phyloP scores from a whole-genome alignment of 1,140 invertebrate genomes.

The Steinernema feltiae region DNA sequence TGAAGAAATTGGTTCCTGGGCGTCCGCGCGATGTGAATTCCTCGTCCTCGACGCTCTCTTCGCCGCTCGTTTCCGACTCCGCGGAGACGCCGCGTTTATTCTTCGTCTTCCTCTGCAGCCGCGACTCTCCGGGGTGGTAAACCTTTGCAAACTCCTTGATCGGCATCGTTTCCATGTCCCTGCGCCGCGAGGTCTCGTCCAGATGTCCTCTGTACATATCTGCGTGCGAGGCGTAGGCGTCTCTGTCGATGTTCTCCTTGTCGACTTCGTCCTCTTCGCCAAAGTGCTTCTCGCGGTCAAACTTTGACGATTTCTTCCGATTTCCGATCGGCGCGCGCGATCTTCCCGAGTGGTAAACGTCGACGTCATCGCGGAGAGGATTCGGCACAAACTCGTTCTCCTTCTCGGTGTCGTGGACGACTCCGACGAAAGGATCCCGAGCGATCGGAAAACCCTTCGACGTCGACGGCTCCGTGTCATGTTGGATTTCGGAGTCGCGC shows the following conservation, averaged over 20 bases:
- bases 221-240: slow-evolving; percentile 20
- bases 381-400: slow-evolving; percentile 19
- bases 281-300: slow-evolving; percentile 33
- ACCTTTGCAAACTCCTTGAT: slow-evolving; percentile 18
- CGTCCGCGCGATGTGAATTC: neutral
- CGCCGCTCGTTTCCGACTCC: neutral
- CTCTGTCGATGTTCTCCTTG: slow-evolving; percentile 31
- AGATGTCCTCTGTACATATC: slow-evolving; percentile 29
- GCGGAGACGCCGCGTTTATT: slow-evolving; percentile 18
- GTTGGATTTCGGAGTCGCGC: slow-evolving; percentile 3
- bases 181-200: slow-evolving; percentile 18
- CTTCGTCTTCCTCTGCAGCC: slow-evolving; percentile 17
- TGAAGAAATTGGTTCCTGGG: neutral
- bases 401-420: slow-evolving; percentile 20
- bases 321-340: neutral
- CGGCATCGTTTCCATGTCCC: slow-evolving; percentile 29
- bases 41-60: slow-evolving; percentile 26
- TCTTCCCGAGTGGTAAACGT: slow-evolving; percentile 36
- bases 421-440: slow-evolving; percentile 20
- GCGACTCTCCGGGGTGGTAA: slow-evolving; percentile 30
- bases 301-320: slow-evolving; percentile 19
- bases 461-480: slow-evolving; percentile 17
- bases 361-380: slow-evolving; percentile 24
- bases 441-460: slow-evolving; percentile 55
- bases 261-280: slow-evolving; percentile 43